Conservation (phyloP, 2,888 invertebrate genomes). For the Tillus elongatus region DNA sequence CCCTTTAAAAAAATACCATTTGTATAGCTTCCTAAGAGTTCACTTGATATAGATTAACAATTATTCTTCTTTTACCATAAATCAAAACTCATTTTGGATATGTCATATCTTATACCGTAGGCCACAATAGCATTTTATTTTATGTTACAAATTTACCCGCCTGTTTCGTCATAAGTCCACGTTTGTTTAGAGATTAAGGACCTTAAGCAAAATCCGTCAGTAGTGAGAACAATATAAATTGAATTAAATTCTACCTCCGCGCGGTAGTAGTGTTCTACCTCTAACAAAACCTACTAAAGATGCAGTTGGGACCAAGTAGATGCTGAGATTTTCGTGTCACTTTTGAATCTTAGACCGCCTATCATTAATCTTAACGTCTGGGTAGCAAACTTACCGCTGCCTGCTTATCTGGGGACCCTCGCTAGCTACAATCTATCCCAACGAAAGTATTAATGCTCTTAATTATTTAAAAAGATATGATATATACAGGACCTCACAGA, state of each 20-base stretch:
- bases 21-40: no score
- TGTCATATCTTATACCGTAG: no score
- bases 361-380: conserved; percentile 43
- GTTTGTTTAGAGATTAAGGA: no score
- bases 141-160: no score
- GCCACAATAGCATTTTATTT: no score
- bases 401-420: conserved; percentile 31
- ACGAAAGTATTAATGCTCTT: conserved; percentile 34
- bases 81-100: no score
- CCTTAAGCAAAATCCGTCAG: no score
- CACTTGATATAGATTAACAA: no score
- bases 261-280: neutral
- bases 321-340: conserved; percentile 44
- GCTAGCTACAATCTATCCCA: conserved; percentile 28
- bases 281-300: neutral
- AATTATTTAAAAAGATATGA: conserved; percentile 34
- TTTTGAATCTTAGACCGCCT: conserved; percentile 42
- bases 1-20: no score
- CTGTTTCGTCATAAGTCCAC: no score
- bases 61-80: no score
- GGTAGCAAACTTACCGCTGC: conserved; percentile 30
- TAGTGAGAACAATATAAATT: conserved; percentile 3
- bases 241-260: neutral
- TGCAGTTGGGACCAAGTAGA: conserved; percentile 2
- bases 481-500: neutral